Evolutionary conservation across 1,140 invertebrate species (phyloP).

Genomic region (Acyrthosiphon pisum): DNA sequence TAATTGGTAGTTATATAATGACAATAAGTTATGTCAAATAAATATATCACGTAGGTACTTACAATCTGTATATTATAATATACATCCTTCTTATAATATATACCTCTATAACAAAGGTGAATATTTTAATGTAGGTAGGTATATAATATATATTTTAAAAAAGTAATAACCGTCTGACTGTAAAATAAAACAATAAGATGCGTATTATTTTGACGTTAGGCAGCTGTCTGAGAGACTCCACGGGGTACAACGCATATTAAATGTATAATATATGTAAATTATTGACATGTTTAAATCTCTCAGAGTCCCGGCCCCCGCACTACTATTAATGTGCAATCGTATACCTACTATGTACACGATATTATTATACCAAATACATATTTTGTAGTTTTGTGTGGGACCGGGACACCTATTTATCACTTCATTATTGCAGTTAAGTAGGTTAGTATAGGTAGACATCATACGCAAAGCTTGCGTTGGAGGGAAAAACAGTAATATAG

Average conservation of each 20-base stretch:
- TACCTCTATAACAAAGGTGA: neutral
- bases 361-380: neutral
- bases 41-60: neutral
- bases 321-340: neutral
- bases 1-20: neutral
- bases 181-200: neutral
- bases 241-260: neutral
- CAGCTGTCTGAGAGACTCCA: neutral
- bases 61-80: neutral
- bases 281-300: neutral
- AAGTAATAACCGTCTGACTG: neutral
- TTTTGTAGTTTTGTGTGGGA: neutral
- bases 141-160: neutral
- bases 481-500: neutral
- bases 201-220: neutral
- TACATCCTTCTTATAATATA: neutral
- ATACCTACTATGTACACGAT: neutral
- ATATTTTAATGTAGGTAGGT: neutral
- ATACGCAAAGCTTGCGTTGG: neutral
- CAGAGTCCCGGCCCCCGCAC: neutral
- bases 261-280: neutral
- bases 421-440: neutral
- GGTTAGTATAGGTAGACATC: neutral
- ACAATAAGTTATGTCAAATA: neutral
- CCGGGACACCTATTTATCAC: neutral